phyloP scores from a whole-genome alignment of 2,888 invertebrate genomes.

The Rhogogaster chlorosoma region DNA sequence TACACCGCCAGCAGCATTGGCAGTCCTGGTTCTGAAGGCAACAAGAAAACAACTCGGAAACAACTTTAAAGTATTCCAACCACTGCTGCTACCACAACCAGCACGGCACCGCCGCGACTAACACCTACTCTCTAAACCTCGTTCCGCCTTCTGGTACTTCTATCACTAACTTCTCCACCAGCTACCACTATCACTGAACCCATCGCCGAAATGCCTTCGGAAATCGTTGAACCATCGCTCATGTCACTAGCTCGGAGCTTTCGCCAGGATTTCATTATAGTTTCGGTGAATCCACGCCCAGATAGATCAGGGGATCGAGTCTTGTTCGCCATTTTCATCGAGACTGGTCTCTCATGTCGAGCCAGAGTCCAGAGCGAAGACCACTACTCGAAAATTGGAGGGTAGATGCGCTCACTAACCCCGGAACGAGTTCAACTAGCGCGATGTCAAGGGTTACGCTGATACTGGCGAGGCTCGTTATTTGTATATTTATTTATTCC shows the following conservation, averaged over 20 bases:
- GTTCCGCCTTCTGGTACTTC: conserved; percentile 30
- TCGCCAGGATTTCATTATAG: conserved; percentile 41
- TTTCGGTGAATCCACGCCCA: conserved; percentile 16
- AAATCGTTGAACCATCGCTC: conserved; percentile 18
- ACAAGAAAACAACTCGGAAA: conserved; percentile 43
- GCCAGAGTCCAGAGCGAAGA: neutral
- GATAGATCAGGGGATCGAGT: neutral
- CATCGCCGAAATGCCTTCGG: neutral
- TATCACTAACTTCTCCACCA: neutral
- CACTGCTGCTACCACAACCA: conserved; percentile 41
- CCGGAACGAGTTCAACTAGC: neutral
- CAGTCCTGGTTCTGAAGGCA: conserved; percentile 33
- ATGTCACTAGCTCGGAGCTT: conserved; percentile 25
- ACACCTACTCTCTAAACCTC: conserved; percentile 24
- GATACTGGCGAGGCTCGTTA: neutral
- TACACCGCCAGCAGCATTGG: neutral
- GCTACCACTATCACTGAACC: neutral
- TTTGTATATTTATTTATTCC: conserved; percentile 16
- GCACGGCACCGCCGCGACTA: neutral
- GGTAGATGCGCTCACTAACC: neutral
- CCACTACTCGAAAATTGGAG: neutral
- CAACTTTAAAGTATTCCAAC: conserved; percentile 48
- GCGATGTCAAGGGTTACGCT: neutral
- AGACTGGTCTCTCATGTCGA: conserved; percentile 5
- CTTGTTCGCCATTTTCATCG: conserved; percentile 14